These are phyloP conservation scores for Macaria liturata DNA, from an alignment of 2,888 invertebrate species.

Conservation along the genomic window DNA sequence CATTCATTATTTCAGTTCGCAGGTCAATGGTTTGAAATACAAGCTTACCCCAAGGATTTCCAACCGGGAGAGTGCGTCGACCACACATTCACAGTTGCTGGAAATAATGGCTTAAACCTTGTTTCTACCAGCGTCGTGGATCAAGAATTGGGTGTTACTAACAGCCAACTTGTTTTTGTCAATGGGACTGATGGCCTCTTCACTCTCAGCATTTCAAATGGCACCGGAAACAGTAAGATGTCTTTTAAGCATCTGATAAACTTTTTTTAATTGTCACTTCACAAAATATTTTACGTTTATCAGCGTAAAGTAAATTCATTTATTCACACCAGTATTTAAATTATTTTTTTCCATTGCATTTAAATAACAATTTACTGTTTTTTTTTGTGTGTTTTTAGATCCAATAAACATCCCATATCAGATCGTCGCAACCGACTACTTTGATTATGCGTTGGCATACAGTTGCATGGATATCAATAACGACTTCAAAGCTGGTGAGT, in stretches of 20 bases:
- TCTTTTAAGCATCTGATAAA: no score
- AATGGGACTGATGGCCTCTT: constrained; percentile 32
- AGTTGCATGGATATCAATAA: constrained; percentile 71
- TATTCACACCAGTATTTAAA: no score
- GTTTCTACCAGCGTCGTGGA: constrained; percentile 41
- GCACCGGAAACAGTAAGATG: constrained; percentile 1
- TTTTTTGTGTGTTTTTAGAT: constrained; percentile 39
- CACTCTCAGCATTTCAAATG: constrained; percentile 24
- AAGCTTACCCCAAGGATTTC: constrained; percentile 41
- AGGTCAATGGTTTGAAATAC: constrained; percentile 43
- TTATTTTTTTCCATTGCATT: no score
- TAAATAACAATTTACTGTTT: no score
- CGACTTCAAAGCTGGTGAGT: constrained; percentile 61
- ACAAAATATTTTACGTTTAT: no score
- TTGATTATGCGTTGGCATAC: constrained; percentile 84
- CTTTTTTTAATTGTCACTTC: no score
- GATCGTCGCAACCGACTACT: constrained; percentile 80
- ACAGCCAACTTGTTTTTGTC: constrained; percentile 25
- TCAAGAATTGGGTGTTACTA: constrained; percentile 35
- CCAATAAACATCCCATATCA: constrained; percentile 48
- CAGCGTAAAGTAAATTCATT: no score
- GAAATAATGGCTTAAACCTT: constrained; percentile 28
- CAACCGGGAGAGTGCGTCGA: constrained; percentile 44
- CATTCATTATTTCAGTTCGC: constrained; percentile 28
- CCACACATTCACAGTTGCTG: constrained; percentile 33